These are phyloP conservation scores for Agapornis roseicollis DNA, from an alignment of 2,113 vertebrate species.

Conservation along the genomic window DNA sequence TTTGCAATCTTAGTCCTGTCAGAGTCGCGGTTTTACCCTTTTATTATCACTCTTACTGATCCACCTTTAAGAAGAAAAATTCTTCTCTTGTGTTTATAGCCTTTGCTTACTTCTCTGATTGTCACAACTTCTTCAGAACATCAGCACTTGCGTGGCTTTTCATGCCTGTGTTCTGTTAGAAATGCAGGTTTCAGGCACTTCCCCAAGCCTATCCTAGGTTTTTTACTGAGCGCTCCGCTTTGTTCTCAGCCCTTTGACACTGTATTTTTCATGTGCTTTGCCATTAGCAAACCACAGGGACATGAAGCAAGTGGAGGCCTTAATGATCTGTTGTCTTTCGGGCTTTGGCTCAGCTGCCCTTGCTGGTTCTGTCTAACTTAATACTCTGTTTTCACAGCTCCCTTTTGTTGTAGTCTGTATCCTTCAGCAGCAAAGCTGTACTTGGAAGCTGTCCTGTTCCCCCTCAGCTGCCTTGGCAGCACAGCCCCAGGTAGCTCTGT, in stretches of 20 bases:
- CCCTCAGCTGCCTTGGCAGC: neutral
- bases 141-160: neutral
- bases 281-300: neutral
- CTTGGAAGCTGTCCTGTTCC: neutral
- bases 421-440: neutral
- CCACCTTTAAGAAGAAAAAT: neutral
- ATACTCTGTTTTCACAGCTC: neutral
- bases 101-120: neutral
- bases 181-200: neutral
- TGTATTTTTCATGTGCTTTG: neutral
- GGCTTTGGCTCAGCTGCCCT: constrained; percentile 16
- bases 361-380: neutral
- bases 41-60: neutral
- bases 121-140: neutral
- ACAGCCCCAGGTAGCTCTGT: neutral
- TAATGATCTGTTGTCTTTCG: neutral
- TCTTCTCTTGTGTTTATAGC: neutral
- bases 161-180: neutral
- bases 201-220: neutral
- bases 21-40: neutral
- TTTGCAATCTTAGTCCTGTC: neutral
- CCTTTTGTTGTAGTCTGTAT: neutral
- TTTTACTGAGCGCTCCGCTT: neutral
- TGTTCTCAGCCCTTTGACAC: neutral
- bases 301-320: neutral